Evolutionary conservation across 2,797 vertebrate species (phyloP).

Genomic region (Alosa sapidissima): DNA sequence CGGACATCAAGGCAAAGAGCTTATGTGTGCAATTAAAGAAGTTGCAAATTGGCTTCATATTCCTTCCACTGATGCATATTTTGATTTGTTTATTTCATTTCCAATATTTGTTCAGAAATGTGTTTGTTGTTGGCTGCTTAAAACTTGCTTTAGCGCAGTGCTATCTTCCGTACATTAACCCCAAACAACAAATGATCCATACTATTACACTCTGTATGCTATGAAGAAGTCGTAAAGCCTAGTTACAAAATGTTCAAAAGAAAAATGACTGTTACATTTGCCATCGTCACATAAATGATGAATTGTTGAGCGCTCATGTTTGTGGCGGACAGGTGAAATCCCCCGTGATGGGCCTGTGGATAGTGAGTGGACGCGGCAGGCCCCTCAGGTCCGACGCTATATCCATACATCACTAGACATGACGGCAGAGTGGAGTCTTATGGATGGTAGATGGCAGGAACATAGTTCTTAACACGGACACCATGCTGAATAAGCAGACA

Average conservation of each 20-base stretch:
- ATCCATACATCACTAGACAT: neutral
- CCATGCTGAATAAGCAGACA: neutral
- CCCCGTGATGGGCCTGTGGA: neutral
- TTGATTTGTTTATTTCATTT: constrained; percentile 1
- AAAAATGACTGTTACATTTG: neutral
- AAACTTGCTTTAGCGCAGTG: neutral
- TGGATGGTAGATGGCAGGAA: neutral
- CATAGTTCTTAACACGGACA: neutral
- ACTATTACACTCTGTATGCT: neutral
- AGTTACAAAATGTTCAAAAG: neutral
- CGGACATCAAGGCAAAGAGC: neutral
- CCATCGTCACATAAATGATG: neutral
- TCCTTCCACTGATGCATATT: neutral
- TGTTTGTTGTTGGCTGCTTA: neutral
- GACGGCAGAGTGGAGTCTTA: neutral
- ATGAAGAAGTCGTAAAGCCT: neutral
- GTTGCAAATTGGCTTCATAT: constrained; percentile 4
- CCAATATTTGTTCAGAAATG: neutral
- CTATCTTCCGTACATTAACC: neutral
- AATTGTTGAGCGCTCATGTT: neutral
- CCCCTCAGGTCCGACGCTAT: neutral
- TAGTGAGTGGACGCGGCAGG: neutral
- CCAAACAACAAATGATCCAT: neutral
- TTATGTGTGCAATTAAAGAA: constrained; percentile 9
- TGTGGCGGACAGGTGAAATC: neutral